Conservation (phyloP, 2,888 invertebrate species). For the Notodonta dromedarius region DNA sequence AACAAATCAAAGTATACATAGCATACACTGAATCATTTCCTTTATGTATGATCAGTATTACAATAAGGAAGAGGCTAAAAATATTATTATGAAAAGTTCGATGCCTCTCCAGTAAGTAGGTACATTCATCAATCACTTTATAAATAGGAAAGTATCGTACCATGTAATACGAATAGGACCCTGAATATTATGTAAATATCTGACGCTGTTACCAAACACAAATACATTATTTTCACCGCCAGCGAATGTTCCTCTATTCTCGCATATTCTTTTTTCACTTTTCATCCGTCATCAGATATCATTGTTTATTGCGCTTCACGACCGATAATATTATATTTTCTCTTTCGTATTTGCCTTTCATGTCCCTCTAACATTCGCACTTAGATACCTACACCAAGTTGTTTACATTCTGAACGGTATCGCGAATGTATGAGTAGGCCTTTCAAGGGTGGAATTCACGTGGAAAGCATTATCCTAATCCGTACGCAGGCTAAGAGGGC, state of each 20-base stretch:
- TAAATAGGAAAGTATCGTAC: background rate
- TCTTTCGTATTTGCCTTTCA: conserved; percentile 18
- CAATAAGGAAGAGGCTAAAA: background rate
- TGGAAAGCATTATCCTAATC: background rate
- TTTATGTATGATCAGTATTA: background rate
- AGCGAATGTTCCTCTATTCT: conserved; percentile 11
- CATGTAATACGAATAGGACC: background rate
- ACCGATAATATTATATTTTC: conserved; percentile 24
- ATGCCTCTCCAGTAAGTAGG: background rate
- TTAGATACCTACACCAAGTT: conserved; percentile 5
- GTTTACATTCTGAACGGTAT: background rate
- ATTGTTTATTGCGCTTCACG: conserved; percentile 37
- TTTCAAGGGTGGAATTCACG: background rate
- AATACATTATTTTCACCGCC: background rate
- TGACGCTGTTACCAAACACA: background rate
- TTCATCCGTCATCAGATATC: conserved; percentile 39
- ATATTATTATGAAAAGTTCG: background rate
- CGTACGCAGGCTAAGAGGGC: background rate
- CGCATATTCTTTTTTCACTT: conserved; percentile 32
- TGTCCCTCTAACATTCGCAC: conserved; percentile 15
- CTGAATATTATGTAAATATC: background rate
- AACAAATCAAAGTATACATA: background rate
- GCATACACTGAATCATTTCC: background rate
- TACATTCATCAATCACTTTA: background rate
- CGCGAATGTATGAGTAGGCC: background rate